Conservation (phyloP, 53 echinoderm and acorn worm species). For the Pentamera pediparva region DNA sequence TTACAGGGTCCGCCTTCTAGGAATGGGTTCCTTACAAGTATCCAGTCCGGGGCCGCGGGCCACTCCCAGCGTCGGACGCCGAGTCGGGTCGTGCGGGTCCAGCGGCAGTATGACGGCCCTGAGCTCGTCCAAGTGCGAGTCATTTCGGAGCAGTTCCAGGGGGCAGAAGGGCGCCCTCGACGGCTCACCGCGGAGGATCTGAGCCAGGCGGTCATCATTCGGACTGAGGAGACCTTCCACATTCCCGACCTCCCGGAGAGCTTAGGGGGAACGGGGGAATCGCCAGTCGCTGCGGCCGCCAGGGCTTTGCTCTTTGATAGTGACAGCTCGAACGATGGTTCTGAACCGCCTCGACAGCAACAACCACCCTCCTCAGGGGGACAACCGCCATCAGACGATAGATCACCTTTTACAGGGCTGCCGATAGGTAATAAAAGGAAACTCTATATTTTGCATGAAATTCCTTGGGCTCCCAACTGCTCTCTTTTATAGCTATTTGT, state of each 20-base stretch:
- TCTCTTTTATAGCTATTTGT: too few species aligned
- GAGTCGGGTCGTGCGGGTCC: slow-evolving; percentile 10
- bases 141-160: slow-evolving; percentile 26
- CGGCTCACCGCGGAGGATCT: slow-evolving; percentile 13
- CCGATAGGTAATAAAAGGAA: too few species aligned
- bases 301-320: slow-evolving; percentile 25
- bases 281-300: slow-evolving; percentile 11
- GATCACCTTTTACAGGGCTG: slow-evolving; percentile 13
- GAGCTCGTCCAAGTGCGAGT: slow-evolving; percentile 19
- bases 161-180: background rate
- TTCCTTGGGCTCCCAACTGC: too few species aligned
- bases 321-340: background rate
- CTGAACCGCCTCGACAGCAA: too few species aligned
- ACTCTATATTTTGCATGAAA: too few species aligned
- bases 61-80: slow-evolving; percentile 1
- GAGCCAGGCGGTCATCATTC: slow-evolving; percentile 23
- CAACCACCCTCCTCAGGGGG: too few species aligned
- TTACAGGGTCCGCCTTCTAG: background rate
- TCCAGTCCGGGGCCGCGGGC: background rate
- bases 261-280: background rate
- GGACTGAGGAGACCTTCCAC: slow-evolving; percentile 25
- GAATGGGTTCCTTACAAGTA: slow-evolving; percentile 14
- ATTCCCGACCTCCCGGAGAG: slow-evolving; percentile 15
- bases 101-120: slow-evolving; percentile 10
- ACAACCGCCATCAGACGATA: background rate